A percentile compares a stretch with the other conserved stretches of the same genome.
These are phyloP conservation scores for Cantharis nigra DNA, from an alignment of 2,888 invertebrate genomes.

Conservation along the genomic window DNA sequence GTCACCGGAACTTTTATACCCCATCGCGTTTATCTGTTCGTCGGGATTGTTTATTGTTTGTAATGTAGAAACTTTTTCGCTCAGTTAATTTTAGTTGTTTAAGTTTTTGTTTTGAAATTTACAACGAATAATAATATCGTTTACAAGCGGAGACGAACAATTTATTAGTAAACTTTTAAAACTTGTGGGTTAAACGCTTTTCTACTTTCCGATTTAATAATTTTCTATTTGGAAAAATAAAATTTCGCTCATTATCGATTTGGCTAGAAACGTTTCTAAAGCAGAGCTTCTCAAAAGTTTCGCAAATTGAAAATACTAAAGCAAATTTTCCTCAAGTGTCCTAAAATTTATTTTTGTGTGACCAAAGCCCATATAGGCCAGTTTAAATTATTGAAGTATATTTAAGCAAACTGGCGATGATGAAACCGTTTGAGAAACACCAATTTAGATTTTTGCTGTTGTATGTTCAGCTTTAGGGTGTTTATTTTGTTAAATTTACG, in stretches of 20 bases:
- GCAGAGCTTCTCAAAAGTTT: background rate
- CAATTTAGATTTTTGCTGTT: background rate
- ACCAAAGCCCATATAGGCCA: too few species aligned
- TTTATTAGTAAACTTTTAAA: background rate
- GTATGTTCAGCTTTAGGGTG: background rate
- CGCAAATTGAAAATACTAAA: background rate
- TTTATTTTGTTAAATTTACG: background rate
- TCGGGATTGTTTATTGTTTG: conserved; percentile 35
- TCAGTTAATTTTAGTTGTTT: conserved; percentile 23
- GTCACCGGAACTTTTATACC: conserved; percentile 47
- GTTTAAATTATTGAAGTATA: too few species aligned
- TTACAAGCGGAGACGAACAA: background rate
- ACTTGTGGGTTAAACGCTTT: background rate
- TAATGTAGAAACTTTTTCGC: conserved; percentile 33
- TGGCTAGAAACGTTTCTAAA: background rate
- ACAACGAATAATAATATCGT: background rate
- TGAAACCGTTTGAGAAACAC: background rate
- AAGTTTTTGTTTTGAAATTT: conserved; percentile 15
- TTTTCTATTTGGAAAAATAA: background rate
- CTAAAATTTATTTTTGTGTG: background rate
- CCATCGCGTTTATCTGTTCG: conserved; percentile 43
- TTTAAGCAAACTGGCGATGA: background rate
- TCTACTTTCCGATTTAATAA: background rate
- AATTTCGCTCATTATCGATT: background rate
- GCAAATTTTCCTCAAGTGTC: background rate